Conservation (phyloP, 2,888 invertebrate genomes). For the Gandaritis pyraliata region DNA sequence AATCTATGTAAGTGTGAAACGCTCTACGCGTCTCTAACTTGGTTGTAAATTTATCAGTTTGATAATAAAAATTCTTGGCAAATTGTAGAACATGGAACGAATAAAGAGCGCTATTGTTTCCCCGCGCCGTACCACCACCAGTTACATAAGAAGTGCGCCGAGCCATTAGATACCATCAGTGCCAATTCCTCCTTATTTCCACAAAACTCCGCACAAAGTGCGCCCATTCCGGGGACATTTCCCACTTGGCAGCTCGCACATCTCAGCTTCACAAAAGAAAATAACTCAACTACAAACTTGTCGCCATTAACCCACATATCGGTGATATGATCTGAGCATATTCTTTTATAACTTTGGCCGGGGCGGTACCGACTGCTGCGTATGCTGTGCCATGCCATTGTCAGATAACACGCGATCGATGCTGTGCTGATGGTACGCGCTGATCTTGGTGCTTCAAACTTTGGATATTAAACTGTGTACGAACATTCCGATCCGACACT, state of each 20-base stretch:
- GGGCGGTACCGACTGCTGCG: slow-evolving; percentile 1
- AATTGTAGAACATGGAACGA: not conserved
- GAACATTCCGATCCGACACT: not conserved
- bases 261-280: slow-evolving; percentile 32
- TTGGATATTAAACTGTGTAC: slow-evolving; percentile 7
- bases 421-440: slow-evolving; percentile 15
- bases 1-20: not conserved
- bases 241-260: slow-evolving; percentile 31
- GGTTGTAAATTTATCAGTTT: not conserved
- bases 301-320: slow-evolving; percentile 42
- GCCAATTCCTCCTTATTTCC: slow-evolving; percentile 18
- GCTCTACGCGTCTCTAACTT: not conserved
- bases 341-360: slow-evolving; percentile 34
- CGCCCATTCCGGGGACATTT: slow-evolving; percentile 21
- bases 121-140: too few species aligned
- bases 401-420: slow-evolving; percentile 20
- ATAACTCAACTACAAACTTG: slow-evolving; percentile 36
- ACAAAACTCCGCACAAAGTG: slow-evolving; percentile 21
- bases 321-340: slow-evolving; percentile 37
- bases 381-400: slow-evolving; percentile 11
- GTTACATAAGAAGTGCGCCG: not conserved
- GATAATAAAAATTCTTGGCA: not conserved
- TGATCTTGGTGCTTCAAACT: slow-evolving; percentile 9
- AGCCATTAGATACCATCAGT: slow-evolving; percentile 16
- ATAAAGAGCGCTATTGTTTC: not conserved